These are phyloP conservation scores for Papilio polyxenes DNA, from an alignment of 1,140 invertebrate genomes.

Conservation along the genomic window DNA sequence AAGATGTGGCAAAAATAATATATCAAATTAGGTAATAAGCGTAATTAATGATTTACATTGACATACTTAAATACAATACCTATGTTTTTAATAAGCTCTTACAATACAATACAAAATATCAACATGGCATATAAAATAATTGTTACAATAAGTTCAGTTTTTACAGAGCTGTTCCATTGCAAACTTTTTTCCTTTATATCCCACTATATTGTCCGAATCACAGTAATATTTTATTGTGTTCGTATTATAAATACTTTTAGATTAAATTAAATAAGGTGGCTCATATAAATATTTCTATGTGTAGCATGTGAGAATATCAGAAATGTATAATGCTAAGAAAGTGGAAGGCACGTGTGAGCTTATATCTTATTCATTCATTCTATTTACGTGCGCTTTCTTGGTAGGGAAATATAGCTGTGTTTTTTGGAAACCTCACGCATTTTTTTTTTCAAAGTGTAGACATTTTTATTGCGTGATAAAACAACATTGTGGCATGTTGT, in stretches of 20 bases:
- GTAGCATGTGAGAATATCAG: background rate
- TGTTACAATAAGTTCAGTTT: too few species aligned
- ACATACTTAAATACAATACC: background rate
- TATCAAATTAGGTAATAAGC: background rate
- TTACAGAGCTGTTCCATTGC: too few species aligned
- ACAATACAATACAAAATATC: too few species aligned
- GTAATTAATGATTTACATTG: background rate
- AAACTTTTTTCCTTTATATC: too few species aligned
- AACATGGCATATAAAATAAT: too few species aligned
- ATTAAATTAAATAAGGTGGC: background rate
- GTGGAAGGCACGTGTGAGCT: background rate
- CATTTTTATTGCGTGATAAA: background rate
- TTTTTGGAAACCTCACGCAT: background rate
- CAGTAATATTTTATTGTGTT: background rate
- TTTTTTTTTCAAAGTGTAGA: background rate
- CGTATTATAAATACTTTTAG: background rate
- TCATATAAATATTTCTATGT: background rate
- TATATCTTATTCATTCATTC: conserved; percentile 10
- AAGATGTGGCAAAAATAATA: background rate
- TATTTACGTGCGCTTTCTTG: conserved; percentile 10
- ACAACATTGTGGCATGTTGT: background rate
- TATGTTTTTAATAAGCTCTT: background rate
- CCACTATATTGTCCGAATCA: background rate
- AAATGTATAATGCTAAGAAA: background rate
- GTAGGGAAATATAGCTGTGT: background rate